phyloP scores from a whole-genome alignment of 2,888 invertebrate genomes.

The Dione vanillae region DNA sequence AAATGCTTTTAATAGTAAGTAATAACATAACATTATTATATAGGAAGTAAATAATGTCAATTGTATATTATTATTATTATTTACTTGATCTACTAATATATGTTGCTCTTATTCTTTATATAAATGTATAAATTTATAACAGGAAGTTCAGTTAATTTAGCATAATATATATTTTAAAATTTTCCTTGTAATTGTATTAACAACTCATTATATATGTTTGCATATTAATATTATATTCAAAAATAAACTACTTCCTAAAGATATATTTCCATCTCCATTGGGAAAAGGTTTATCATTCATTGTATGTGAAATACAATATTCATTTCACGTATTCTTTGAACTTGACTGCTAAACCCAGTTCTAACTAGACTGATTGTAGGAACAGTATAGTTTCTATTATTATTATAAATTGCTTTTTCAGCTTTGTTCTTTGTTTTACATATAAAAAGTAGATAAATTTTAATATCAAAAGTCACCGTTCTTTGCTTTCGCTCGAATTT shows the following conservation, averaged over 20 bases:
- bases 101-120: neutral
- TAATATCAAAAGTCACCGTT: no score
- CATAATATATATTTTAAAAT: neutral
- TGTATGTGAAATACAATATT: neutral
- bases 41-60: neutral
- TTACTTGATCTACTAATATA: neutral
- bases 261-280: neutral
- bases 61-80: neutral
- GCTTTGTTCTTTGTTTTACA: no score
- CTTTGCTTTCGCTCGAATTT: no score
- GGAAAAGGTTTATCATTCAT: neutral
- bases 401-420: neutral
- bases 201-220: neutral
- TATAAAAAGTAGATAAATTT: no score
- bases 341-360: neutral
- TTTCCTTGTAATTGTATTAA: neutral
- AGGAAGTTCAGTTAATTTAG: slow-evolving; percentile 3
- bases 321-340: neutral
- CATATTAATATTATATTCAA: neutral
- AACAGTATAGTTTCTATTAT: no score
- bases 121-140: neutral
- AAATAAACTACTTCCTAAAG: neutral
- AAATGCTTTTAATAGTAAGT: no score
- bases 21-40: no score
- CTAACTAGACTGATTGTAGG: neutral